A percentile compares a stretch with the other conserved stretches of the same genome.
phyloP scores from a whole-genome alignment of 2,797 vertebrate genomes.

The Hippopotamyrus pictus region DNA sequence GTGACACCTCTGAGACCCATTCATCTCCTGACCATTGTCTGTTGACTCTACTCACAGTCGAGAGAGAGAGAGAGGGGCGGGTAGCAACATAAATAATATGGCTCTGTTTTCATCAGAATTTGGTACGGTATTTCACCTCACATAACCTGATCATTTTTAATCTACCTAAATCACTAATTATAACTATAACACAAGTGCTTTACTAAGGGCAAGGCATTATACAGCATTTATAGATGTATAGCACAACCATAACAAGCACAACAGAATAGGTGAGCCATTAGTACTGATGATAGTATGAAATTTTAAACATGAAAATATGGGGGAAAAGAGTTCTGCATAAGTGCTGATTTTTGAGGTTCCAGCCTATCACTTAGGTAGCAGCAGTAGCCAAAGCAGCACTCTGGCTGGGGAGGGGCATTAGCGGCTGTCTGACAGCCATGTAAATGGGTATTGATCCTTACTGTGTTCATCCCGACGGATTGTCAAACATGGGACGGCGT shows the following conservation, averaged over 20 bases:
- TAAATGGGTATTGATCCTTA: slow-evolving; percentile 35
- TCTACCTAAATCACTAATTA: neutral
- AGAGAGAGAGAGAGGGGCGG: neutral
- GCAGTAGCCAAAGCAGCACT: neutral
- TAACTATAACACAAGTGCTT: neutral
- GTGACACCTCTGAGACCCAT: slow-evolving; percentile 3
- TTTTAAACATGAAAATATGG: neutral
- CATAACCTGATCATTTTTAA: neutral
- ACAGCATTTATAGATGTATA: neutral
- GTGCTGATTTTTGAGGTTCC: neutral
- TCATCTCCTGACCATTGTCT: slow-evolving; percentile 21
- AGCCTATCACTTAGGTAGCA: neutral
- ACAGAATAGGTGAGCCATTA: too few species aligned
- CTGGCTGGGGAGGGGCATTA: neutral
- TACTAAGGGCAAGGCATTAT: neutral
- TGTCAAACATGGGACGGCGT: slow-evolving; percentile 31
- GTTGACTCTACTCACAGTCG: neutral
- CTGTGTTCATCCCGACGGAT: slow-evolving; percentile 27
- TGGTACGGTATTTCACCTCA: neutral
- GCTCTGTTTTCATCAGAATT: neutral
- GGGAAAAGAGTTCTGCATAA: neutral
- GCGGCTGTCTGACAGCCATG: slow-evolving; percentile 31
- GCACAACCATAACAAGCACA: neutral
- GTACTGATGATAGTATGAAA: neutral
- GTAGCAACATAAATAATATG: neutral